Conservation (phyloP, 2,113 vertebrate genomes). For the Galeopterus variegatus region DNA sequence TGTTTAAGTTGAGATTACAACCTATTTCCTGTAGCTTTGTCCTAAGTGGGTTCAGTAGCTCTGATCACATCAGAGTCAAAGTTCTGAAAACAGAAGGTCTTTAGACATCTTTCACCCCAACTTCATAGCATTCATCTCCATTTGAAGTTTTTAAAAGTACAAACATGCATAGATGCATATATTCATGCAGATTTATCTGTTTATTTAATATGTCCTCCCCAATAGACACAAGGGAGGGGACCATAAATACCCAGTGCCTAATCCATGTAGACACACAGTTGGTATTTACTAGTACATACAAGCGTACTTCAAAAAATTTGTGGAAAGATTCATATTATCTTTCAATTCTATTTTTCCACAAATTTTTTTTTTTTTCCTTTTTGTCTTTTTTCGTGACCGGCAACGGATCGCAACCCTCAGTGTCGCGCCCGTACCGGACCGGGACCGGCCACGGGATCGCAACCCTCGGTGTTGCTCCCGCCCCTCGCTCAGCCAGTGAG, state of each 20-base stretch:
- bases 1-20: conserved; percentile 23
- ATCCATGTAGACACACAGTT: neutral
- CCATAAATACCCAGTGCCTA: neutral
- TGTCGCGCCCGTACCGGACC: no score
- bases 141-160: neutral
- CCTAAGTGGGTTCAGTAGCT: neutral
- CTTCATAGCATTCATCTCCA: neutral
- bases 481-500: no score
- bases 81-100: neutral
- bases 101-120: neutral
- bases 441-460: no score
- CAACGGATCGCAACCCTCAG: no score
- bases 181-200: neutral
- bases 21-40: neutral
- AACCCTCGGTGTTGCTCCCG: no score
- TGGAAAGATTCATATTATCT: no score
- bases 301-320: no score
- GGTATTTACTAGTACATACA: neutral
- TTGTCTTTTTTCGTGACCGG: no score
- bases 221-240: neutral
- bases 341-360: no score
- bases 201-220: neutral
- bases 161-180: neutral
- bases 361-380: no score
- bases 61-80: neutral